Conservation (phyloP, 2,113 vertebrate species). For the Eurypyga helias region DNA sequence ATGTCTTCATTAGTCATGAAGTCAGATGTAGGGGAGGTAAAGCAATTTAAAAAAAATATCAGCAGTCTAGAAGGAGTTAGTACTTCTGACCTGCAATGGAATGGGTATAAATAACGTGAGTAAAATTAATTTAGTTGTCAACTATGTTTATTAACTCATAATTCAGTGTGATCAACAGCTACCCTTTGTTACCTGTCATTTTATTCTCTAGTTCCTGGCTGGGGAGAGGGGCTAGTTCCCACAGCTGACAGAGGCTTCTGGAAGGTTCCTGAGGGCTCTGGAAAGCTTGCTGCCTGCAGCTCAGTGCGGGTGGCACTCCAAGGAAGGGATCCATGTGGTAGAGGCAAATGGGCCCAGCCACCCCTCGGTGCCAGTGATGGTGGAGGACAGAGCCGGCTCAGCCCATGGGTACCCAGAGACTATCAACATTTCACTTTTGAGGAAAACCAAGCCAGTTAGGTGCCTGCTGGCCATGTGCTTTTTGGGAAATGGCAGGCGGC, state of each 20-base stretch:
- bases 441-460: not conserved
- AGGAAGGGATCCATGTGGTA: no score
- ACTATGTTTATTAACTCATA: not conserved
- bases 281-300: not conserved
- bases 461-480: rapidly evolving
- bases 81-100: not conserved
- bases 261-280: not conserved
- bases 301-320: not conserved
- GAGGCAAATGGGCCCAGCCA: not conserved
- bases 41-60: not conserved
- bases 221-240: not conserved
- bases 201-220: not conserved
- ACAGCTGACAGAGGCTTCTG: not conserved
- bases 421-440: not conserved
- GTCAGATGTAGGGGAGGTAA: not conserved
- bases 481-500: not conserved
- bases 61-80: not conserved
- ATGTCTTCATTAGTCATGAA: not conserved
- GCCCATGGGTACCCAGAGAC: no score
- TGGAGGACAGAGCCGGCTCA: not conserved
- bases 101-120: not conserved
- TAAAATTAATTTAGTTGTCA: not conserved
- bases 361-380: rapidly evolving
- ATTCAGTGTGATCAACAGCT: not conserved
- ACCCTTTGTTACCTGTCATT: not conserved